These are phyloP conservation scores for Gobius niger DNA, from an alignment of 2,113 vertebrate genomes.

Conservation along the genomic window DNA sequence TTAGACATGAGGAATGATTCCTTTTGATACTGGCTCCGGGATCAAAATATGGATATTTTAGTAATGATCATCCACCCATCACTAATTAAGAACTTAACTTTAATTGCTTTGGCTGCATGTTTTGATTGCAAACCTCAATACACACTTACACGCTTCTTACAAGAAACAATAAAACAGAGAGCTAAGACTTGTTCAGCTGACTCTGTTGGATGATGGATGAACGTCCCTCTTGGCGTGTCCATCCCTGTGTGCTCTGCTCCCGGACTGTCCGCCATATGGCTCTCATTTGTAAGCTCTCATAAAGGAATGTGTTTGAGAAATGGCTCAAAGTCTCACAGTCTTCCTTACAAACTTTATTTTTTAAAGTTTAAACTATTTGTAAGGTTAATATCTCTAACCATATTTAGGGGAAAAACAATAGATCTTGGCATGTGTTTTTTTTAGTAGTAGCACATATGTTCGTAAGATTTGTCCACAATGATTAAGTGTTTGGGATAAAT, in stretches of 20 bases:
- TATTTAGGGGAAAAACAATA: background rate
- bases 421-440: background rate
- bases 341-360: conserved; percentile 4
- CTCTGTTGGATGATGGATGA: conserved; percentile 14
- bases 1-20: too few relatives aligned
- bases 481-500: conserved; percentile 56
- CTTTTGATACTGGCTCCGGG: too few relatives aligned
- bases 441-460: conserved; percentile 20
- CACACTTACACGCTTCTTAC: background rate
- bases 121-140: conserved; percentile 7
- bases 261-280: conserved; percentile 54
- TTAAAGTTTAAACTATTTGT: conserved; percentile 23
- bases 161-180: background rate
- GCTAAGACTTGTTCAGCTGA: conserved; percentile 3
- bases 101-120: background rate
- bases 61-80: too few relatives aligned
- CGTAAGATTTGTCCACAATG: conserved; percentile 24
- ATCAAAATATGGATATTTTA: too few relatives aligned
- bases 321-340: conserved; percentile 58
- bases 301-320: conserved; percentile 62
- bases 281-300: conserved; percentile 62
- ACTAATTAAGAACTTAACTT: too few relatives aligned
- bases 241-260: conserved; percentile 34
- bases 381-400: conserved; percentile 10
- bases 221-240: conserved; percentile 17